A percentile compares a stretch with the other conserved stretches of the same genome.
These are phyloP conservation scores for Xiphophorus maculatus DNA, from an alignment of 2,113 vertebrate species.

Conservation along the genomic window DNA sequence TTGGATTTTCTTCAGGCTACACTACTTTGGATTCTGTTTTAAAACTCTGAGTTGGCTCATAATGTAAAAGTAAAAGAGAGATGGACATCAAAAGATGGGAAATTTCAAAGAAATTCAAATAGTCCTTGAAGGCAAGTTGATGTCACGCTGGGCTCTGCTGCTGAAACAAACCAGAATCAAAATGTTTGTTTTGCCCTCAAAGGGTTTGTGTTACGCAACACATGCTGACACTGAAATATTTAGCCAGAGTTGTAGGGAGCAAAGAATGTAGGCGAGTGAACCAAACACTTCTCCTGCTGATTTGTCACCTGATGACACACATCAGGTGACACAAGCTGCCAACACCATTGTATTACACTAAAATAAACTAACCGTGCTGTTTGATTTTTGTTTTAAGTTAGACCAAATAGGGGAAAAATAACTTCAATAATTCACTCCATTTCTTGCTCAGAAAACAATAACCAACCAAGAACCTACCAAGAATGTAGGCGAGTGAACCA, in stretches of 20 bases:
- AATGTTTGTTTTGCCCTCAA: conserved; percentile 13
- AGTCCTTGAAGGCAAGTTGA: conserved; percentile 29
- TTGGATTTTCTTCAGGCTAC: conserved; percentile 14
- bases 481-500: neutral
- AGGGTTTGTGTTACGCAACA: conserved; percentile 21
- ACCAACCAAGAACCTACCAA: too few relatives aligned
- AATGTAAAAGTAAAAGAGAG: conserved; percentile 13
- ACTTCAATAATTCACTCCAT: neutral
- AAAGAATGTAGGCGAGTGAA: neutral
- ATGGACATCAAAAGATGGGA: conserved; percentile 42
- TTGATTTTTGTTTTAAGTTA: neutral
- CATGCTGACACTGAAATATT: conserved; percentile 36
- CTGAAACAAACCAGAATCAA: conserved; percentile 49
- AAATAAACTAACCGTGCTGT: too few relatives aligned
- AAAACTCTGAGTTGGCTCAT: conserved; percentile 20
- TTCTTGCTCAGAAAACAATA: neutral
- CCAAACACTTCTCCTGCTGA: neutral
- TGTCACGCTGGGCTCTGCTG: conserved; percentile 32
- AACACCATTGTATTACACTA: neutral
- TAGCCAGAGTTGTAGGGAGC: conserved; percentile 8
- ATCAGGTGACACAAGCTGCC: neutral
- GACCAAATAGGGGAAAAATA: neutral
- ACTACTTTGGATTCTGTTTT: conserved; percentile 8
- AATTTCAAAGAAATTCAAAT: conserved; percentile 58
- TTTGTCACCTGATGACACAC: neutral